Conservation (phyloP, 2,797 vertebrate genomes). For the Manis crassicaudata region DNA sequence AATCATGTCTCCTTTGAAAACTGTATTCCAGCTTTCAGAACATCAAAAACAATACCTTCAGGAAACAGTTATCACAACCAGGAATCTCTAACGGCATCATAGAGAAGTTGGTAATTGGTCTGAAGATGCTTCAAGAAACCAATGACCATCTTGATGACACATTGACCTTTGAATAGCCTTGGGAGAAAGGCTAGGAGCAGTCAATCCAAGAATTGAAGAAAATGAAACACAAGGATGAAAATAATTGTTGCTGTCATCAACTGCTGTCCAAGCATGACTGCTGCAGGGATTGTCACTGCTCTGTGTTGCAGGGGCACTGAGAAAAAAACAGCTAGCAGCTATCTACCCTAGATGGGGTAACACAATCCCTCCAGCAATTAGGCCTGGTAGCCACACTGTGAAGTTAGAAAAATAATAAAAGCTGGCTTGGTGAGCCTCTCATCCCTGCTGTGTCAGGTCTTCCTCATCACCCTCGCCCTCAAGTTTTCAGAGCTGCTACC, state of each 20-base stretch:
- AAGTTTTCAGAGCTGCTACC: background rate
- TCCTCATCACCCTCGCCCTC: background rate
- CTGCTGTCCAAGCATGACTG: conserved; percentile 87
- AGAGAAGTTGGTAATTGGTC: conserved; percentile 78
- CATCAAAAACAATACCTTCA: background rate
- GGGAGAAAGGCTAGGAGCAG: conserved; percentile 88
- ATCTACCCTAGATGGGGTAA: background rate
- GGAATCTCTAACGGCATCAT: rapidly evolving
- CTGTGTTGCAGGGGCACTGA: background rate
- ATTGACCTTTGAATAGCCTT: conserved; percentile 92
- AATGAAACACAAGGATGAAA: conserved; percentile 93
- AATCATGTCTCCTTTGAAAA: conserved; percentile 21
- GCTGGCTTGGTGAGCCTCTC: background rate
- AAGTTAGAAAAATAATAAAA: background rate
- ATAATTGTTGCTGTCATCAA: conserved; percentile 90
- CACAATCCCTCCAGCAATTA: background rate
- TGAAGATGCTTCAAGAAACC: conserved; percentile 95
- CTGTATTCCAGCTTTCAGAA: background rate
- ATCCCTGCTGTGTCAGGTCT: background rate
- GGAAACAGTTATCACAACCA: conserved; percentile 64
- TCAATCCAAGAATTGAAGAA: conserved; percentile 93
- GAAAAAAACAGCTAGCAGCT: background rate
- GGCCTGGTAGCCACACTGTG: background rate
- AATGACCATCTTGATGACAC: conserved; percentile 93
- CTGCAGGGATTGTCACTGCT: background rate